Evolutionary conservation across 2,113 vertebrate species (phyloP).

Genomic region (Nannobrachium achirus): DNA sequence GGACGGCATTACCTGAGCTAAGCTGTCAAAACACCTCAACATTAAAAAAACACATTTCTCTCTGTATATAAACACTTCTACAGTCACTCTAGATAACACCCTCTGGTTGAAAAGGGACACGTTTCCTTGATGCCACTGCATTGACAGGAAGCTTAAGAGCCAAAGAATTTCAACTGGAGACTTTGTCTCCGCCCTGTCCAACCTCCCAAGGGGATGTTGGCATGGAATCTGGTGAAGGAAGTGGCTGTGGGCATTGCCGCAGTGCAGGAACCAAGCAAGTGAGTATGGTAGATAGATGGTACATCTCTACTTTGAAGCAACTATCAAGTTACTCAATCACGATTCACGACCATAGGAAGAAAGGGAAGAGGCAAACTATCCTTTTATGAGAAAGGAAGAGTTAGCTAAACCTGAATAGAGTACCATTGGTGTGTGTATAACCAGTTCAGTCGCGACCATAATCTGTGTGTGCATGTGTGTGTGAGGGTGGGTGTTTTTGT

Average conservation of each 20-base stretch:
- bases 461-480: conserved; percentile 43
- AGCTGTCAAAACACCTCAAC: conserved; percentile 58
- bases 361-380: conserved; percentile 23
- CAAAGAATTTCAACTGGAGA: neutral
- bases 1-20: conserved; percentile 46
- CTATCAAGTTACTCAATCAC: neutral
- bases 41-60: conserved; percentile 19
- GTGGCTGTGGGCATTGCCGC: neutral
- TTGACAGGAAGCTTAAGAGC: neutral
- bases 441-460: conserved; percentile 38
- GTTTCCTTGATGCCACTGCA: neutral
- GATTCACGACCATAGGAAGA: conserved; percentile 32
- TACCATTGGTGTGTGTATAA: conserved; percentile 30
- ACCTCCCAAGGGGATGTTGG: conserved; percentile 1
- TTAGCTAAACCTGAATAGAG: conserved; percentile 3
- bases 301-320: too few relatives aligned
- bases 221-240: neutral
- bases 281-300: neutral
- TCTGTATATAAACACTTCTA: neutral
- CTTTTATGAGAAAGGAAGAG: conserved; percentile 21
- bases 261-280: conserved; percentile 2
- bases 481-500: conserved; percentile 12
- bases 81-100: neutral
- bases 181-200: neutral
- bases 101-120: conserved; percentile 4